phyloP scores from a whole-genome alignment of 2,113 vertebrate genomes.

The Mionectes macconnelli region DNA sequence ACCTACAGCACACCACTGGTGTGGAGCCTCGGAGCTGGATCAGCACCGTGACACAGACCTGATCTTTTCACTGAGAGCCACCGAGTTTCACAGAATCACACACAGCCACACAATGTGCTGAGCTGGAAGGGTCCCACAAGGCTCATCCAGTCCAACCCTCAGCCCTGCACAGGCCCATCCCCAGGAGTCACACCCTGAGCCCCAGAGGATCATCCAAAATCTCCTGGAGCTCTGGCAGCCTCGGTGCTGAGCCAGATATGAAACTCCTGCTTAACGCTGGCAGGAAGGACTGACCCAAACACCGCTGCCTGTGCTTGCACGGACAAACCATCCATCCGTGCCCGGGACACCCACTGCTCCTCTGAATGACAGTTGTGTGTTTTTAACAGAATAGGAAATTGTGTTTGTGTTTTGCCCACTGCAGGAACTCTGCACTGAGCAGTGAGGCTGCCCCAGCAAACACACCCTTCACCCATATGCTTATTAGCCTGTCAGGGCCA shows the following conservation, averaged over 20 bases:
- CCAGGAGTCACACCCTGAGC: neutral
- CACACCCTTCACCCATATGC: neutral
- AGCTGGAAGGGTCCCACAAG: neutral
- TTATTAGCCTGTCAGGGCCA: neutral
- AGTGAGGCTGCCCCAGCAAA: neutral
- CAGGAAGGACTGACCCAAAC: neutral
- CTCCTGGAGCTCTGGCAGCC: neutral
- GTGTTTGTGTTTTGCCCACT: neutral
- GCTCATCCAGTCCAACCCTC: neutral
- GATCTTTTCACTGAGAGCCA: neutral
- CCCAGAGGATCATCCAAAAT: neutral
- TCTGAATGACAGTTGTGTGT: neutral
- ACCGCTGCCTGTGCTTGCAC: neutral
- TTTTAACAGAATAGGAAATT: neutral
- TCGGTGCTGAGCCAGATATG: neutral
- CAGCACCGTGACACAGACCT: rapidly evolving
- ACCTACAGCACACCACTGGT: neutral
- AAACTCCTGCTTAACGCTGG: neutral
- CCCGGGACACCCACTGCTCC: neutral
- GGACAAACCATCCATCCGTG: neutral
- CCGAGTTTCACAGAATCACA: neutral
- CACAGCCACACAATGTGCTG: neutral
- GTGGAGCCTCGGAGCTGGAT: neutral
- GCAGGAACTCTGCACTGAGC: neutral
- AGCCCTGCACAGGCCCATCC: neutral